Evolutionary conservation across 2,113 vertebrate species (phyloP).

Genomic region (Reinhardtius hippoglossoides): DNA sequence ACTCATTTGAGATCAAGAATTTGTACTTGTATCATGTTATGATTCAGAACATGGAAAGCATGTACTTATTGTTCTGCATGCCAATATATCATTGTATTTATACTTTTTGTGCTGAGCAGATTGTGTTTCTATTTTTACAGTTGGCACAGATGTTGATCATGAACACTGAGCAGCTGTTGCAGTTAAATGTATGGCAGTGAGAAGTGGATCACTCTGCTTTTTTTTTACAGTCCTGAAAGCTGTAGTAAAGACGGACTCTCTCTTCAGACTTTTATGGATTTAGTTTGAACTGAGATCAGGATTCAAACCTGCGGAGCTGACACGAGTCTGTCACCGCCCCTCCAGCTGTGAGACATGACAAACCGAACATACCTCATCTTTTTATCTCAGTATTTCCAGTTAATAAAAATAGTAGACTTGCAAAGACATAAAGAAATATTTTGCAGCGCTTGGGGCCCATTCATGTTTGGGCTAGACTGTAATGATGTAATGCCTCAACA

Average conservation of each 20-base stretch:
- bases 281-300: constrained; percentile 78
- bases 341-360: constrained; percentile 24
- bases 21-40: background rate
- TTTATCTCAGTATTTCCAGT: constrained; percentile 91
- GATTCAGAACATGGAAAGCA: no score
- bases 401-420: no score
- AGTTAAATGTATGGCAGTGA: background rate
- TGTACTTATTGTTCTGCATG: background rate
- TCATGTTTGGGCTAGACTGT: no score
- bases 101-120: no score
- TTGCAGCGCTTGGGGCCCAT: no score
- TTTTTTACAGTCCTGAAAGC: background rate
- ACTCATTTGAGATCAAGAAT: background rate
- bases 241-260: constrained; percentile 38
- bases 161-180: background rate
- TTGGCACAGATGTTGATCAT: background rate
- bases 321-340: constrained; percentile 80
- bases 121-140: background rate
- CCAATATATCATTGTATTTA: background rate
- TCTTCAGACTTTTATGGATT: constrained; percentile 84
- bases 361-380: constrained; percentile 94
- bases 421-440: no score
- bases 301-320: constrained; percentile 61
- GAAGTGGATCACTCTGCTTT: background rate
- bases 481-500: no score